phyloP scores from a whole-genome alignment of 2,797 vertebrate species.

The Erpetoichthys calabaricus region DNA sequence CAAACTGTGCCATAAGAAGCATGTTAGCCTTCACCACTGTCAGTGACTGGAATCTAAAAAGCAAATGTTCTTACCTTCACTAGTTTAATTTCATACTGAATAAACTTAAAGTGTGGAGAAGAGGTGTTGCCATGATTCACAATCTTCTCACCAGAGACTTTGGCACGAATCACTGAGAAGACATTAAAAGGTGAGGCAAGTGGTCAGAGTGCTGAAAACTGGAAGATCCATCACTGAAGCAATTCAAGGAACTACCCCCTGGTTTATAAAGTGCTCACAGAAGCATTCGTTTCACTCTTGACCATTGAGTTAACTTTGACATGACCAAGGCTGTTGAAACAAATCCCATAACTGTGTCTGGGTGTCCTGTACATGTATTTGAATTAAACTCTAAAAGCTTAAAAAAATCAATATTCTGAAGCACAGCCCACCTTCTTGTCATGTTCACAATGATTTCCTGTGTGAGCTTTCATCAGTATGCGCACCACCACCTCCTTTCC shows the following conservation, averaged over 20 bases:
- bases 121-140: slow-evolving; percentile 65
- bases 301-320: no score
- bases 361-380: slow-evolving; percentile 8
- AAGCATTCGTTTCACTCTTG: no score
- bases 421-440: slow-evolving; percentile 61
- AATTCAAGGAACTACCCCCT: no score
- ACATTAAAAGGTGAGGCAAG: slow-evolving; percentile 8
- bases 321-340: no score
- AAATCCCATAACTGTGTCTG: not conserved
- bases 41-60: not conserved
- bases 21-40: not conserved
- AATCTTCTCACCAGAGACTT: slow-evolving; percentile 73
- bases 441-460: slow-evolving; percentile 70
- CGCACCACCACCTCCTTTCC: slow-evolving; percentile 33
- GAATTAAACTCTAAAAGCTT: slow-evolving; percentile 9
- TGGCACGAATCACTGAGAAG: slow-evolving; percentile 71
- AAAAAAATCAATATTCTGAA: slow-evolving; percentile 46
- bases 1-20: not conserved
- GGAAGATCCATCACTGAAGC: no score
- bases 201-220: not conserved
- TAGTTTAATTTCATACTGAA: slow-evolving; percentile 88
- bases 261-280: no score
- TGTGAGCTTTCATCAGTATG: slow-evolving; percentile 55
- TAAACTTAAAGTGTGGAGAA: slow-evolving; percentile 67
- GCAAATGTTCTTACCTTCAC: slow-evolving; percentile 68